Conservation (phyloP, 2,888 invertebrate genomes). For the Sturmia bella region DNA sequence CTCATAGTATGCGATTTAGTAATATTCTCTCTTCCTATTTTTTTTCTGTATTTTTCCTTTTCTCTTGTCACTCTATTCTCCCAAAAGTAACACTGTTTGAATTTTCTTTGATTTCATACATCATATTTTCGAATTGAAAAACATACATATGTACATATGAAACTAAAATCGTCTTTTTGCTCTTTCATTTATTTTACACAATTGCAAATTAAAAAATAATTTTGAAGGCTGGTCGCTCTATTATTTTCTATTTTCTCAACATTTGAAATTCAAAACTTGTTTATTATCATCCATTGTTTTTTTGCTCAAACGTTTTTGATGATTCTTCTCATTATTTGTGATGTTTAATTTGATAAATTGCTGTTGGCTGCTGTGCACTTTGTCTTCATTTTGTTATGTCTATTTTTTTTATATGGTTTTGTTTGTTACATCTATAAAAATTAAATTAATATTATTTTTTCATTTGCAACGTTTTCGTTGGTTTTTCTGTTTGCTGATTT, state of each 20-base stretch:
- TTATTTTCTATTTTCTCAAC: neutral
- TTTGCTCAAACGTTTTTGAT: constrained; percentile 42
- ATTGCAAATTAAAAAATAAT: too few species aligned
- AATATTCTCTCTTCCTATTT: too few species aligned
- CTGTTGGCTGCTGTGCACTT: neutral
- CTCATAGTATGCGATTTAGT: too few species aligned
- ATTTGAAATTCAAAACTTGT: constrained; percentile 73
- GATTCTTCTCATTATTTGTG: constrained; percentile 28
- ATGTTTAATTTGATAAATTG: constrained; percentile 17
- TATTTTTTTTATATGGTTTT: neutral
- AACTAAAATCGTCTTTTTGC: too few species aligned
- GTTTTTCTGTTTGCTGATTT: constrained; percentile 28
- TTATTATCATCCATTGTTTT: constrained; percentile 65
- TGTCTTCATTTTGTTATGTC: constrained; percentile 12
- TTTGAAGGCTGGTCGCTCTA: neutral
- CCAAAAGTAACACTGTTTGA: too few species aligned
- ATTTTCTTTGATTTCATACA: too few species aligned
- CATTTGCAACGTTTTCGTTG: constrained; percentile 45
- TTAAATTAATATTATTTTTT: constrained; percentile 73
- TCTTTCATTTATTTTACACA: too few species aligned
- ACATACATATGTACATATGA: too few species aligned
- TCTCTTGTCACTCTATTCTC: too few species aligned
- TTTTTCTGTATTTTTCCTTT: too few species aligned
- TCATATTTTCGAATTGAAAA: too few species aligned
- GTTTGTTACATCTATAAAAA: constrained; percentile 73